These are phyloP conservation scores for Stenotaenia linearis DNA, from an alignment of 2,888 invertebrate species.

Conservation along the genomic window DNA sequence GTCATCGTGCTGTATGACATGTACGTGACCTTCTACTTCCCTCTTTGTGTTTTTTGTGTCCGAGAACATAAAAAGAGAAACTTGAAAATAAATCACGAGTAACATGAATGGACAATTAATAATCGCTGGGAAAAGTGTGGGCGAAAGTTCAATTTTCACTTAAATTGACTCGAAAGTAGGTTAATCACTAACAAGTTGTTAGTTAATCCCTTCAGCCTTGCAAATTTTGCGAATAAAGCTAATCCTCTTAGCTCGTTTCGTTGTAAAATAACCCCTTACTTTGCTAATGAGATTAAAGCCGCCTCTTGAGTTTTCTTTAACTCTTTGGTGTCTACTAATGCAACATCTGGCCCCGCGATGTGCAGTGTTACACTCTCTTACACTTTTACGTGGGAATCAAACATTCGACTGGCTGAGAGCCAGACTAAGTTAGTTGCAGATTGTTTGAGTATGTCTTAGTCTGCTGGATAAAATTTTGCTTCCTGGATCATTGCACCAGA, in stretches of 20 bases:
- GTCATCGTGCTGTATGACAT: neutral
- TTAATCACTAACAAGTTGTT: neutral
- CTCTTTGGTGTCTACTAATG: neutral
- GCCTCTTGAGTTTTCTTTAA: neutral
- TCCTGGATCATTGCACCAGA: neutral
- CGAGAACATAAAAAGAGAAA: neutral
- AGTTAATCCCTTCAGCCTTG: neutral
- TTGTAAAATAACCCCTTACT: neutral
- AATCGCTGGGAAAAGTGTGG: slow-evolving; percentile 3
- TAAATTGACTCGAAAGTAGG: neutral
- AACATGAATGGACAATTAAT: slow-evolving; percentile 3
- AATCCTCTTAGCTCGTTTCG: neutral
- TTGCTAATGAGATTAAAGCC: neutral
- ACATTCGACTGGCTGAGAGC: neutral
- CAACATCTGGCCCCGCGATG: neutral
- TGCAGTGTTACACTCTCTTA: neutral
- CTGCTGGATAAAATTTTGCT: neutral
- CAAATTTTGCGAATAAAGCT: neutral
- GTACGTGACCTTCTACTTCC: neutral
- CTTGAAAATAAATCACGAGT: neutral
- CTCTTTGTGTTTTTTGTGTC: neutral
- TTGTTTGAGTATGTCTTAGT: neutral
- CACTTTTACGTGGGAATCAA: neutral
- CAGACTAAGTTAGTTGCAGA: neutral
- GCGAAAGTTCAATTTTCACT: neutral